These are phyloP conservation scores for Microctonus aethiopoides DNA, from an alignment of 2,888 invertebrate species.

Conservation along the genomic window DNA sequence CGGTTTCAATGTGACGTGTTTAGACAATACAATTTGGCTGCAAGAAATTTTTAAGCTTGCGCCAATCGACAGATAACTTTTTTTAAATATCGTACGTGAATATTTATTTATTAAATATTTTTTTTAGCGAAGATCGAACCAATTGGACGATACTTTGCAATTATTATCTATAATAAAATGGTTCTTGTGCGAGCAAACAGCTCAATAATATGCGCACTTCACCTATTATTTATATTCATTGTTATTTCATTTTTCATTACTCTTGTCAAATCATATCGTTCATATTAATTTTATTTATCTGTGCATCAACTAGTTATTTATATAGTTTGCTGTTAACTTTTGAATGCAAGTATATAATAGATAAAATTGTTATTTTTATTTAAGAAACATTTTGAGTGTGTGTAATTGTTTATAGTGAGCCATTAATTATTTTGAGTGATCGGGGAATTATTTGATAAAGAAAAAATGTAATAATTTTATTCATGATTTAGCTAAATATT, in stretches of 20 bases:
- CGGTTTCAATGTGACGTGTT: slow-evolving; percentile 31
- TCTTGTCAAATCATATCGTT: slow-evolving; percentile 1
- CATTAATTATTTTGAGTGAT: background rate
- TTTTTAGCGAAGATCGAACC: background rate
- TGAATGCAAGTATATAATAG: slow-evolving; percentile 24
- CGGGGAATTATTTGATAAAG: slow-evolving; percentile 7
- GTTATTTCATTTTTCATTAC: background rate
- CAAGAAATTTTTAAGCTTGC: slow-evolving; percentile 32
- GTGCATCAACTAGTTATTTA: slow-evolving; percentile 29
- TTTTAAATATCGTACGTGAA: slow-evolving; percentile 11
- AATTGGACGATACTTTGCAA: slow-evolving; percentile 7
- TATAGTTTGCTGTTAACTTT: slow-evolving; percentile 41
- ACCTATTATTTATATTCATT: background rate
- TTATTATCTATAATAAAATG: slow-evolving; percentile 24
- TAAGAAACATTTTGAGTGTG: slow-evolving; percentile 12
- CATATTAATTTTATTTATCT: slow-evolving; percentile 26
- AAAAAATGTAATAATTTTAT: slow-evolving; percentile 7
- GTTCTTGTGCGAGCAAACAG: slow-evolving; percentile 14
- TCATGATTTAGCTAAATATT: slow-evolving; percentile 7
- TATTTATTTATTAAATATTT: slow-evolving; percentile 7
- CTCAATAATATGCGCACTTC: background rate
- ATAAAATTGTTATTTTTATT: slow-evolving; percentile 13
- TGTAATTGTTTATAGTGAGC: slow-evolving; percentile 8
- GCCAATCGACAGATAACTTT: slow-evolving; percentile 24
- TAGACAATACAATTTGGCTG: slow-evolving; percentile 36